phyloP scores from a whole-genome alignment of 2,888 invertebrate genomes.

The Auanema sp. region DNA sequence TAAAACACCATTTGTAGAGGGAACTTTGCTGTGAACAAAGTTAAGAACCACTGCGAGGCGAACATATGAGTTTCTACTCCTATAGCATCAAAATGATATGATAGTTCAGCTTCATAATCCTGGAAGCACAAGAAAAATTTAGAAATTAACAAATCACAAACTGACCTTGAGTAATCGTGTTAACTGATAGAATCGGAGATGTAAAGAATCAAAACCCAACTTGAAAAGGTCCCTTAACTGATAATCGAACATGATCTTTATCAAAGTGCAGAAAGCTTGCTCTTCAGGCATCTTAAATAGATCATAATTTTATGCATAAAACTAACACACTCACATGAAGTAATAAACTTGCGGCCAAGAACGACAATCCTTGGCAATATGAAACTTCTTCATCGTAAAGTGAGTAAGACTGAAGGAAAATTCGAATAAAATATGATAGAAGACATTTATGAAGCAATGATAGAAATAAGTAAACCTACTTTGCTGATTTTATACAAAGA shows the following conservation, averaged over 20 bases:
- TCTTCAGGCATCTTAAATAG: conserved; percentile 94
- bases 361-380: conserved; percentile 97
- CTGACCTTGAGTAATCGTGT: conserved; percentile 85
- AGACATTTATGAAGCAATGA: background rate
- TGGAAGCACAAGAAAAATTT: conserved; percentile 35
- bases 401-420: conserved; percentile 77
- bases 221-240: conserved; percentile 85
- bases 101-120: conserved; percentile 68
- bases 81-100: conserved; percentile 71
- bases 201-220: conserved; percentile 92
- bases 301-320: conserved; percentile 6
- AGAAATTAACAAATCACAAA: conserved; percentile 11
- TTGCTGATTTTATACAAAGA: conserved; percentile 89
- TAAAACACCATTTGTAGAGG: conserved; percentile 94
- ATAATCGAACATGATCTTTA: conserved; percentile 95
- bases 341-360: conserved; percentile 90
- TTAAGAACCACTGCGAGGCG: conserved; percentile 98
- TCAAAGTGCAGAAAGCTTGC: conserved; percentile 94
- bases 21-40: conserved; percentile 97
- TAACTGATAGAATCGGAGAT: conserved; percentile 89
- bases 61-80: conserved; percentile 86
- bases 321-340: conserved; percentile 76
- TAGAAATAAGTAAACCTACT: conserved; percentile 10
- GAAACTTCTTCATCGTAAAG: conserved; percentile 95
- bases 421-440: conserved; percentile 1